phyloP scores from a whole-genome alignment of 2,888 invertebrate species.

The Sinopyrophorus schimmeli region DNA sequence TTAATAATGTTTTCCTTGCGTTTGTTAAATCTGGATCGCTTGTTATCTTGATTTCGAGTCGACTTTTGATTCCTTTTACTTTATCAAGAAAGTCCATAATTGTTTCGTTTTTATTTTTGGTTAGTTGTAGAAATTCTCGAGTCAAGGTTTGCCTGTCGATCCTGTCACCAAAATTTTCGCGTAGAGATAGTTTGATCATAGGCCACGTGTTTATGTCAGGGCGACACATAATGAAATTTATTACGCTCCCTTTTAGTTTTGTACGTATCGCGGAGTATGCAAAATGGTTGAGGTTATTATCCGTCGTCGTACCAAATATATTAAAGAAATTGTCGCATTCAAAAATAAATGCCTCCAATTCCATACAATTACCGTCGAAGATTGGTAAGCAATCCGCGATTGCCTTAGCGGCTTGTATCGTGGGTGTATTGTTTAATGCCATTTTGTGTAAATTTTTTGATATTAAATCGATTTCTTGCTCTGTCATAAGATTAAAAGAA shows the following conservation, averaged over 20 bases:
- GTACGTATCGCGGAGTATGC: background rate
- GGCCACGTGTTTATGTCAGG: slow-evolving; percentile 7
- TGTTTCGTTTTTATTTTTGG: too few relatives aligned
- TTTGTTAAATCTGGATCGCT: background rate
- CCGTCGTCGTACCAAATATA: slow-evolving; percentile 6
- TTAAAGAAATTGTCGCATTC: slow-evolving; percentile 4
- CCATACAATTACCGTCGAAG: slow-evolving; percentile 3
- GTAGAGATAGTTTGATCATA: too few relatives aligned
- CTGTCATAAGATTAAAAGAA: too few relatives aligned
- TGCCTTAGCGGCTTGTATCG: slow-evolving; percentile 16
- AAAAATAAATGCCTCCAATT: slow-evolving; percentile 10
- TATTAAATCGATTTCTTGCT: too few relatives aligned
- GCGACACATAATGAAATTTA: slow-evolving; percentile 7
- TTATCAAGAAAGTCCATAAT: slow-evolving; percentile 9
- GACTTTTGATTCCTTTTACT: slow-evolving; percentile 2
- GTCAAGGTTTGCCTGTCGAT: slow-evolving; percentile 9
- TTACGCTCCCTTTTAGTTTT: slow-evolving; percentile 1
- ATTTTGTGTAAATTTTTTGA: too few relatives aligned
- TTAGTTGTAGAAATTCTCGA: slow-evolving; percentile 8
- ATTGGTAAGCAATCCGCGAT: slow-evolving; percentile 13
- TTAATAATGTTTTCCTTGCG: background rate
- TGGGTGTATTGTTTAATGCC: too few relatives aligned
- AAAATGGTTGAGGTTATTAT: slow-evolving; percentile 14
- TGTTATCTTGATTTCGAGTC: slow-evolving; percentile 11
- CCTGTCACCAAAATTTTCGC: slow-evolving; percentile 8